Evolutionary conservation across 2,113 vertebrate species (phyloP).

Genomic region (Epinephelus cyanopodus): DNA sequence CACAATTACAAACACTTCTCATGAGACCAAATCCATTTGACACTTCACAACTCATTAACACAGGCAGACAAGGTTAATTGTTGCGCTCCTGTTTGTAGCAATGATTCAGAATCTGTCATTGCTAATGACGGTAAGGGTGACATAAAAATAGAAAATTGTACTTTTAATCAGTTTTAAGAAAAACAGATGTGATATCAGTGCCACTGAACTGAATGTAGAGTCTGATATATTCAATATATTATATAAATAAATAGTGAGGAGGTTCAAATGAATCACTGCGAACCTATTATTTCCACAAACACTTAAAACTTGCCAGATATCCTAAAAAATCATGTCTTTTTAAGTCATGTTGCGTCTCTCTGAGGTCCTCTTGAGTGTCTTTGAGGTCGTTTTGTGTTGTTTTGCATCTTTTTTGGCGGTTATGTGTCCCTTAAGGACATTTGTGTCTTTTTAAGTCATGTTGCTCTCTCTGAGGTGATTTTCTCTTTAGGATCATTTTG

Average conservation of each 20-base stretch:
- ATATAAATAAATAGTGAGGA: background rate
- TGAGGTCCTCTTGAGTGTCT: too few species aligned
- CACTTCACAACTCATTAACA: conserved; percentile 34
- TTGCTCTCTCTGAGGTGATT: too few species aligned
- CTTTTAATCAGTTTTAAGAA: background rate
- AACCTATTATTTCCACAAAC: background rate
- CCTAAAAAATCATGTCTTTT: too few species aligned
- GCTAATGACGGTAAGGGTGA: background rate
- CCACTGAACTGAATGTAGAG: background rate
- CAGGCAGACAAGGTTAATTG: conserved; percentile 11
- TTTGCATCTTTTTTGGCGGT: too few species aligned
- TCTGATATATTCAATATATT: background rate
- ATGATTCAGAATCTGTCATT: background rate
- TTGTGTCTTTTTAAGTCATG: too few species aligned
- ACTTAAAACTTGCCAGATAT: background rate
- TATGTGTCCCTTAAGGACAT: too few species aligned
- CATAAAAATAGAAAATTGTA: background rate
- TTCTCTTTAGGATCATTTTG: too few species aligned
- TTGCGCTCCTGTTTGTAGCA: conserved; percentile 21
- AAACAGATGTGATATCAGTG: background rate
- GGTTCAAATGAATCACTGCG: background rate
- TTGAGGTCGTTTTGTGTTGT: too few species aligned
- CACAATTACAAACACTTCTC: conserved; percentile 30
- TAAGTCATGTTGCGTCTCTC: too few species aligned
- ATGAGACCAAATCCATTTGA: conserved; percentile 24